phyloP scores from a whole-genome alignment of 2,797 vertebrate genomes.

The Diglossa cyanea region DNA sequence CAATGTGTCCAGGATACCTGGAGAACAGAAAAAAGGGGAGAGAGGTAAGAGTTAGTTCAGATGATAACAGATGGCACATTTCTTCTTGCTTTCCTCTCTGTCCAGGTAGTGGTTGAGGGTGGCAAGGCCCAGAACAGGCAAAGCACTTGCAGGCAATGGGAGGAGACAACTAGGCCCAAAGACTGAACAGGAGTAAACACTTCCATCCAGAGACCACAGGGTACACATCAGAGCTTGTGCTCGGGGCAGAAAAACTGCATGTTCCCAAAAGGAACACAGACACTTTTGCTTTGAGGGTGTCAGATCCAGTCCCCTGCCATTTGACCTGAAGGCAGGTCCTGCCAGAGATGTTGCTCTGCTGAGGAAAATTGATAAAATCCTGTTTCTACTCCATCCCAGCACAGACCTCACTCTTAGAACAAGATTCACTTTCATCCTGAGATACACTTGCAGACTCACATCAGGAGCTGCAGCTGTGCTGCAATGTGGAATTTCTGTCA shows the following conservation, averaged over 20 bases:
- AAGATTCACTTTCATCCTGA: neutral
- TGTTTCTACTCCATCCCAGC: neutral
- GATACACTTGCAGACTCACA: neutral
- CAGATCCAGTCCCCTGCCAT: neutral
- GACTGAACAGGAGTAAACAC: neutral
- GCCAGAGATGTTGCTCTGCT: neutral
- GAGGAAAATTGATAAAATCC: neutral
- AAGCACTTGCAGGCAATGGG: neutral
- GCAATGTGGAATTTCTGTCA: neutral
- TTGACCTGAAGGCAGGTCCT: neutral
- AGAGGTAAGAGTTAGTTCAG: neutral
- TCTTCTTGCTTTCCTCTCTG: neutral
- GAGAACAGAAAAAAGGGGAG: neutral
- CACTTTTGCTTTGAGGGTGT: neutral
- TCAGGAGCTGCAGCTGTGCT: neutral
- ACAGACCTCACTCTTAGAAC: neutral
- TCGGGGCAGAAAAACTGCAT: neutral
- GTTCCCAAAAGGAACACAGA: neutral
- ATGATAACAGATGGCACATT: neutral
- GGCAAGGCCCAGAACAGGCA: accelerated
- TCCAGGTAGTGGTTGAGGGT: neutral
- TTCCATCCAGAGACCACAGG: neutral
- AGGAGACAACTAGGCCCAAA: neutral
- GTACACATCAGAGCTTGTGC: neutral
- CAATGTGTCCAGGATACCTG: constrained; percentile 90